phyloP scores from a whole-genome alignment of 2,888 invertebrate species.

The Adelognathus sp. region DNA sequence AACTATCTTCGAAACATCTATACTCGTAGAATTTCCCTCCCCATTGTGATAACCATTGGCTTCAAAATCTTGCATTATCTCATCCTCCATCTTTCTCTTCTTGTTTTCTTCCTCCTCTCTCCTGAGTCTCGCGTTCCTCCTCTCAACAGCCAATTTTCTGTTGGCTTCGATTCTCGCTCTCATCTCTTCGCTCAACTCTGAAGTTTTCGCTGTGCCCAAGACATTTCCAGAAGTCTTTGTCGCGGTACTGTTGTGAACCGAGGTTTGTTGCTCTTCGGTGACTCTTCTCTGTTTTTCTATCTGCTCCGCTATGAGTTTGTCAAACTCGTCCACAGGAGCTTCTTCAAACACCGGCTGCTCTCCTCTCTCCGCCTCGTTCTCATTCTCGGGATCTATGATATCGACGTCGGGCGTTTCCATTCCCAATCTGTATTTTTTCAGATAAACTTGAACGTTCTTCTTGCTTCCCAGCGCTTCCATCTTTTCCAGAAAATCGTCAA shows the following conservation, averaged over 20 bases:
- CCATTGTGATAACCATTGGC: neutral
- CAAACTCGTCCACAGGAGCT: conserved; percentile 85
- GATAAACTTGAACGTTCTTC: conserved; percentile 88
- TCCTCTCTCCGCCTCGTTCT: conserved; percentile 73
- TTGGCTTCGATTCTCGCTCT: conserved; percentile 87
- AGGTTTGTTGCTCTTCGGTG: neutral
- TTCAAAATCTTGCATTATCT: neutral
- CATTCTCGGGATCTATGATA: conserved; percentile 82
- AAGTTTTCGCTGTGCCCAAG: conserved; percentile 36
- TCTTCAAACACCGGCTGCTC: conserved; percentile 66
- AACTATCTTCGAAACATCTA: conserved; percentile 1
- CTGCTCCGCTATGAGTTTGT: conserved; percentile 85
- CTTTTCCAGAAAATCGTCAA: conserved; percentile 91
- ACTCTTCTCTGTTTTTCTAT: conserved; percentile 81
- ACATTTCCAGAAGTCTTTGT: conserved; percentile 7
- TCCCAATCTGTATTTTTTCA: conserved; percentile 86
- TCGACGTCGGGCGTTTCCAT: conserved; percentile 80
- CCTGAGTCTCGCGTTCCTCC: conserved; percentile 82
- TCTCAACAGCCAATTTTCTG: conserved; percentile 85
- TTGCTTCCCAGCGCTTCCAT: conserved; percentile 92
- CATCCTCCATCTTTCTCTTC: conserved; percentile 13
- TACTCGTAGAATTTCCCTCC: neutral
- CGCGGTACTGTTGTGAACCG: neutral
- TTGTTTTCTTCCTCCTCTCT: conserved; percentile 32
- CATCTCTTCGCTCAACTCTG: conserved; percentile 84